Evolutionary conservation across 53 echinoderm and acorn worm species (phyloP), one percentile per base, ranked within the genome.

Genomic region (Astropecten irregularis): DNA sequence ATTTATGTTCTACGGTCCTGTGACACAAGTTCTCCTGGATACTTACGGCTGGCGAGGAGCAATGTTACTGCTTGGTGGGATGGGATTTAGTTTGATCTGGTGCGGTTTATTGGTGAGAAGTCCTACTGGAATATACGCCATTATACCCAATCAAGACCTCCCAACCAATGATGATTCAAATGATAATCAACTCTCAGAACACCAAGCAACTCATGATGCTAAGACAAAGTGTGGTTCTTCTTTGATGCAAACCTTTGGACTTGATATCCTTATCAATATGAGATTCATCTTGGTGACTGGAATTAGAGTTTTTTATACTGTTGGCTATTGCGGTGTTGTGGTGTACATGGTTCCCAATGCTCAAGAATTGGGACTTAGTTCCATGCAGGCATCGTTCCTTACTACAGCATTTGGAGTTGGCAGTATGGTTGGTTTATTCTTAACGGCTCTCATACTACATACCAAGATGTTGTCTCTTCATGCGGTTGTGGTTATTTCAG

Each of bases 21-120:
- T 69, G 14, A 70, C 84, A 0, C 84, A 84, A 56, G 4, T 69
- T 15, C 47, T 84, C 10, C 21, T 58, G 46, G 59, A 69, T 4
- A 69, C 70, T 0, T 84, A 69, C 60, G 84, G 84, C 22, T 85
- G 85, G 85, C 37, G 85, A 71, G 85, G 85, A 15, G 62, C 85
- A 15, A 48, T 85, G 85, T 35, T 71, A 0, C 62, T 85, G 4
- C 49, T 85, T 0, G 73, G 72, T 35, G 85, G 67, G 0, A 4
- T 49, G 7, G 36, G 48, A 14, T 63, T 71, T 25, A 28, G 62
- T 48, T 7, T 85, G 7, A 14, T 37, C 25, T 20, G 53, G 15
- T 15, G 34, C 25, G 85, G 85, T 48, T 1, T 63, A 2, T 19
- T 85, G 18, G n/a, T 73, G 6, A 71, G 73, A 46, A 40, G 68